phyloP scores from a whole-genome alignment of 2,113 vertebrate species.

The Nesoenas mayeri region DNA sequence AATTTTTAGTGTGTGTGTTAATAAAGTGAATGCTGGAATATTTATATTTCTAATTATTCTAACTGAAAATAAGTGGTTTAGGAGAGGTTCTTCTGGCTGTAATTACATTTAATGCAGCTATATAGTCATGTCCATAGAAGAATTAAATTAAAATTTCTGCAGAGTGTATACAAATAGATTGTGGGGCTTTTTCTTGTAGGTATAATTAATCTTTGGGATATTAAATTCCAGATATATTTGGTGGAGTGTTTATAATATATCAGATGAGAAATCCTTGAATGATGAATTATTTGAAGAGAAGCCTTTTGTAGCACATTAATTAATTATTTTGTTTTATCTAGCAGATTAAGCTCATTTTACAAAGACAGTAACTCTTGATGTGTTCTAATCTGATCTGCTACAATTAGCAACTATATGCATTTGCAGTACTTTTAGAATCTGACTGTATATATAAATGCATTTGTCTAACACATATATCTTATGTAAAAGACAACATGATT shows the following conservation, averaged over 20 bases:
- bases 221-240: neutral
- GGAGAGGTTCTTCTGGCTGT: neutral
- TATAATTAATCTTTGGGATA: neutral
- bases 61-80: neutral
- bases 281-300: neutral
- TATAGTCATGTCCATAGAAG: neutral
- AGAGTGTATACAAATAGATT: neutral
- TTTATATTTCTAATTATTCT: neutral
- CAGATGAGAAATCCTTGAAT: neutral
- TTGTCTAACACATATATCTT: neutral
- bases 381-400: neutral
- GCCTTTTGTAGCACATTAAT: neutral
- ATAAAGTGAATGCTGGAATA: neutral
- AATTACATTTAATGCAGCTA: neutral
- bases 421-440: neutral
- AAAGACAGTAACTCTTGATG: neutral
- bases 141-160: neutral
- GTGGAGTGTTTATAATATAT: neutral
- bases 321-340: neutral
- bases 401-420: neutral
- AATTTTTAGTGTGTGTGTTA: neutral
- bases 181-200: neutral
- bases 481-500: neutral
- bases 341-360: neutral
- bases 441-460: neutral